Conservation (phyloP, 1,140 invertebrate species). For the Trichonephila clavipes region DNA sequence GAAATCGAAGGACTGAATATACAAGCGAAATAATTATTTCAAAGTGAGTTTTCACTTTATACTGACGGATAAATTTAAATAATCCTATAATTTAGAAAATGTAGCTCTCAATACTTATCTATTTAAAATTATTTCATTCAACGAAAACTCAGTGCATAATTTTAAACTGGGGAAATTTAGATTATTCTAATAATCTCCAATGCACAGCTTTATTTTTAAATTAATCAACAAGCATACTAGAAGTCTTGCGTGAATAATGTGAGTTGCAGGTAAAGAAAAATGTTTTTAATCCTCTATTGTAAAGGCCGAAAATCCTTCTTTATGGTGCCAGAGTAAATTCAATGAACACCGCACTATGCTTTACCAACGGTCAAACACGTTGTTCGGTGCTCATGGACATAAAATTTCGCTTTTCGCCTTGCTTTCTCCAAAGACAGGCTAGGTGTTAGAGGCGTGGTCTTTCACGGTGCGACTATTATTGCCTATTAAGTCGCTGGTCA, state of each 20-base stretch:
- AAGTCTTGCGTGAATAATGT: background rate
- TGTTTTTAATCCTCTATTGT: background rate
- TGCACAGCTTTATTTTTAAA: too few relatives aligned
- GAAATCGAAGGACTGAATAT: too few relatives aligned
- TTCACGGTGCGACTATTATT: conserved; percentile 68
- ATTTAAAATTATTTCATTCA: too few relatives aligned
- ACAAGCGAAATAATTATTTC: too few relatives aligned
- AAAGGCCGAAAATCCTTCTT: background rate
- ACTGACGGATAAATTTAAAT: too few relatives aligned
- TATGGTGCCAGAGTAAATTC: background rate
- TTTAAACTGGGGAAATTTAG: too few relatives aligned
- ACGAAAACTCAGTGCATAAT: too few relatives aligned
- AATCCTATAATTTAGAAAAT: too few relatives aligned
- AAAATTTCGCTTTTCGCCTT: conserved; percentile 6
- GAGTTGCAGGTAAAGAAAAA: background rate
- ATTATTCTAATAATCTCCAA: too few relatives aligned
- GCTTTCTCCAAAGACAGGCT: conserved; percentile 19
- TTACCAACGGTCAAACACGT: conserved; percentile 33
- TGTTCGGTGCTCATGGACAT: conserved; percentile 26
- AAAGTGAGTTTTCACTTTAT: too few relatives aligned
- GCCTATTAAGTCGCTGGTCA: conserved; percentile 65
- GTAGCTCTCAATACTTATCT: too few relatives aligned
- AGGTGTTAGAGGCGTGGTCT: conserved; percentile 63
- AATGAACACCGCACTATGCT: background rate
- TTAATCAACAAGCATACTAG: too few relatives aligned